Conservation (phyloP, 2,113 vertebrate species). For the Apteryx mantelli region DNA sequence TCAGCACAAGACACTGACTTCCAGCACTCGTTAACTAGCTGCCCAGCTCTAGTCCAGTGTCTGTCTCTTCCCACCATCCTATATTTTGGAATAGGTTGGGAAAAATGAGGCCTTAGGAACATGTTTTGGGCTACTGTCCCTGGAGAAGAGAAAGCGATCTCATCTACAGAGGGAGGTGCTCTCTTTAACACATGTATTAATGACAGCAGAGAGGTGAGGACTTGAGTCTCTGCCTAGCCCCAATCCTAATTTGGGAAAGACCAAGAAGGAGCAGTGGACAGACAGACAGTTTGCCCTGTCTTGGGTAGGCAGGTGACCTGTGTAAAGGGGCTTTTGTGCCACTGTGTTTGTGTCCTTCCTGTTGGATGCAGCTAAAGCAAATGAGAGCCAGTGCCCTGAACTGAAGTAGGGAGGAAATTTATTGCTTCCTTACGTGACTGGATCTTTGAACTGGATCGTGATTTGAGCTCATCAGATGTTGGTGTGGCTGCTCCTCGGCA, state of each 20-base stretch:
- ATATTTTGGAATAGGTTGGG: fast-evolving
- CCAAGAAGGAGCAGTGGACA: not conserved
- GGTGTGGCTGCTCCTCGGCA: not conserved
- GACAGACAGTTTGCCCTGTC: too few species aligned
- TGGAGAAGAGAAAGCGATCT: not conserved
- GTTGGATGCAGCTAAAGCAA: too few species aligned
- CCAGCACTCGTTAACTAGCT: fast-evolving
- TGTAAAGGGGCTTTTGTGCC: not conserved
- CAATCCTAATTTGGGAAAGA: not conserved
- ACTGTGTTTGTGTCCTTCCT: not conserved
- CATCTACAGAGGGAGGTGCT: too few species aligned
- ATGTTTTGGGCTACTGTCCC: not conserved
- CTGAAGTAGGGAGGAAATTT: not conserved
- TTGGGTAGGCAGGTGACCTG: not conserved
- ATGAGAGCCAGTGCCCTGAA: not conserved
- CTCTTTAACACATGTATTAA: fast-evolving
- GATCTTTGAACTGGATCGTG: not conserved
- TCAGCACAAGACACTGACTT: not conserved
- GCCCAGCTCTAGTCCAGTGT: not conserved
- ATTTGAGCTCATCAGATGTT: fast-evolving
- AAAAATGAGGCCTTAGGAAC: fast-evolving
- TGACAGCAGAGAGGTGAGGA: fast-evolving
- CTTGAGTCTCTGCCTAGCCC: not conserved
- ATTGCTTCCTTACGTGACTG: not conserved
- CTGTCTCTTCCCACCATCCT: fast-evolving